Base-by-base conservation (phyloP, 2,888 invertebrate species). In the Fragum whitleyi region DNA sequence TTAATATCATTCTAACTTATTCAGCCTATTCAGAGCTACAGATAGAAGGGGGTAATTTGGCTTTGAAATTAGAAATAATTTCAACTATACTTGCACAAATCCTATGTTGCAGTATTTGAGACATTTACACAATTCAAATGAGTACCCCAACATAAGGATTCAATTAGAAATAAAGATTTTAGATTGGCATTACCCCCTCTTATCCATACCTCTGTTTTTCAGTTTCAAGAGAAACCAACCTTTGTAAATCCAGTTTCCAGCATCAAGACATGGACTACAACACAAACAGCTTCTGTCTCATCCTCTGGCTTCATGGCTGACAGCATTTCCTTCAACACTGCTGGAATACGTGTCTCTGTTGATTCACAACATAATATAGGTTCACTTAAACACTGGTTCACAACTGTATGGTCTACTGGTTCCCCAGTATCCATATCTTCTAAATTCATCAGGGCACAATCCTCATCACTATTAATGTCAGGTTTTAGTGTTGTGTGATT, bases 261-360 rank as follows among this genome's bases (percentile, higher is more conserved):
- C 90, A 90, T 90, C 9, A 90, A 77, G 6, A 88, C 85, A 84
- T 90, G 90, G 51, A 90, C 75, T 39, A 88, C 86, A 29, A 87
- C 77, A 82, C 87, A 82, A 2, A 90, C 42, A n/a, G 86, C 87
- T 57, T 90, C 89, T 16, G 78, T 57, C 9, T 19, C 23, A 36
- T 67, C 80, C 11, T 55, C 39, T 36, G 85, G 82, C 36, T 79
- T 53, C 28, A 77, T 70, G 29, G 65, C 59, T n/a, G 74, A 42
- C 16, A 65, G n/a, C 65, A 88, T 65, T 47, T 87, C 79, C 29
- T 67, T 77, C n/a, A 90, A 73, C 23, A 85, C 23, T 21, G 88
- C 80, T n/a, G 90, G 89, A 23, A 90, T 87, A 14, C 69, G 42
- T 2, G 79, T 83, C 9, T 77, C 65, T 23, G 83, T 74, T 19